Evolutionary conservation across 2,113 vertebrate genomes (phyloP).

Genomic region (Ophthalmolycus amberensis): DNA sequence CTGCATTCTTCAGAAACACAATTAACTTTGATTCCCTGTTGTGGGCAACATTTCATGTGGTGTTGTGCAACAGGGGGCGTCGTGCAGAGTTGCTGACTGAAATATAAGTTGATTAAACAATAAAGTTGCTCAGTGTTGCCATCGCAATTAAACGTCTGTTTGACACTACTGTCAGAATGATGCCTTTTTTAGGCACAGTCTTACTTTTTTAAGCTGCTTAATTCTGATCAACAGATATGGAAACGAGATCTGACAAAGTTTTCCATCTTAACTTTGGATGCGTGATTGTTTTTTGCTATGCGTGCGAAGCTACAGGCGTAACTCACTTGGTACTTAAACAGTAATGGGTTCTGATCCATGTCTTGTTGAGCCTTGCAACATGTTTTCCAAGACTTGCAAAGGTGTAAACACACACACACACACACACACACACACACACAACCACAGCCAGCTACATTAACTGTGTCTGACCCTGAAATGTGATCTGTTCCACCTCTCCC

Average conservation of each 20-base stretch:
- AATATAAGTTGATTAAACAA: too few relatives aligned
- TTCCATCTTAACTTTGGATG: not conserved
- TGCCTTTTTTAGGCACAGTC: not conserved
- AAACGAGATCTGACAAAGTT: not conserved
- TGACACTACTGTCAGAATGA: not conserved
- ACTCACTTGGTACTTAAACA: not conserved
- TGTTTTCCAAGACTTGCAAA: conserved; percentile 27
- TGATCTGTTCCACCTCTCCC: conserved; percentile 27
- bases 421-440: not conserved
- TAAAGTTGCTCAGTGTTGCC: too few relatives aligned
- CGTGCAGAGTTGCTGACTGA: not conserved
- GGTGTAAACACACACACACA: conserved; percentile 2
- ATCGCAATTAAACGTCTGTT: not conserved
- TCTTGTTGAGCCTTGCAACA: not conserved
- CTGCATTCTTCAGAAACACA: not conserved
- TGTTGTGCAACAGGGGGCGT: not conserved
- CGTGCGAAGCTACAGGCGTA: not conserved
- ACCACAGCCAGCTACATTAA: not conserved
- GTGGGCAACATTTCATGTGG: not conserved
- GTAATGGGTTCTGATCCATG: not conserved
- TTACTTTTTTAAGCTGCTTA: not conserved
- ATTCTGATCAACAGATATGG: not conserved
- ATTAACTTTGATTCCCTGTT: not conserved
- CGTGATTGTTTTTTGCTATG: not conserved
- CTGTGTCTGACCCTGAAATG: conserved; percentile 38